Evolutionary conservation across 2,113 vertebrate species (phyloP), one percentile per base, ranked within the genome.

Genomic region (Scomber colias): DNA sequence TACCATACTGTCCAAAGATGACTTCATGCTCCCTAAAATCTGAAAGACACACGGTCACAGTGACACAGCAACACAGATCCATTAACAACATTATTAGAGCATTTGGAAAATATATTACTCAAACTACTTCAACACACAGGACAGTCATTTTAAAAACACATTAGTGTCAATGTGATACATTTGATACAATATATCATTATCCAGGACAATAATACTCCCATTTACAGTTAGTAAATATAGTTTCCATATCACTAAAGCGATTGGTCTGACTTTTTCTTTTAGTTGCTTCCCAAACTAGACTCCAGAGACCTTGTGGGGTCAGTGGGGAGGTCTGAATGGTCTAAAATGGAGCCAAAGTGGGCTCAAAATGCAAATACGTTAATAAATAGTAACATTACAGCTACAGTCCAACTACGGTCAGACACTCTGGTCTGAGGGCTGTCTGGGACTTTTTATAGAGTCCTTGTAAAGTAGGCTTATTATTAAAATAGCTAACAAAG

Each of bases 1-100:
- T 82, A 90, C 93, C 96, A 97, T 96, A 72, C 84, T 92, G 91
- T 93, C 90, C 86, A 54, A 75, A 89, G 77, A 85, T 69, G 87
- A 75, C 86, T 87, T 89, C 83, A 87, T 89, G 83, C 19, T 75
- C 64, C 67, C 69, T 60, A 49, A 27, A 89, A 81, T 80, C 90
- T 94, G 82, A 85, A 90, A 92, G 16, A 83, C 48, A 90, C 57
- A 82, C 11, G 31, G 49, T 40, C 40, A 81, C 45, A 79, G 53
- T 65, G 59, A 72, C 30, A 75, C 54, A 62, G 49, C 31, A 30
- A 21, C 11, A 61, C 7, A 3, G 59, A 21, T 62, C 6, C 24
- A 19, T 19, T 0, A 55, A 40, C 13, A 63, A n/a, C 35, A 40
- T 40, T 10, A 17, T 55, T 10, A 13, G 11, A 50, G 16, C 16